These are phyloP conservation scores for Merops nubicus DNA, from an alignment of 2,113 vertebrate genomes.

Conservation along the genomic window DNA sequence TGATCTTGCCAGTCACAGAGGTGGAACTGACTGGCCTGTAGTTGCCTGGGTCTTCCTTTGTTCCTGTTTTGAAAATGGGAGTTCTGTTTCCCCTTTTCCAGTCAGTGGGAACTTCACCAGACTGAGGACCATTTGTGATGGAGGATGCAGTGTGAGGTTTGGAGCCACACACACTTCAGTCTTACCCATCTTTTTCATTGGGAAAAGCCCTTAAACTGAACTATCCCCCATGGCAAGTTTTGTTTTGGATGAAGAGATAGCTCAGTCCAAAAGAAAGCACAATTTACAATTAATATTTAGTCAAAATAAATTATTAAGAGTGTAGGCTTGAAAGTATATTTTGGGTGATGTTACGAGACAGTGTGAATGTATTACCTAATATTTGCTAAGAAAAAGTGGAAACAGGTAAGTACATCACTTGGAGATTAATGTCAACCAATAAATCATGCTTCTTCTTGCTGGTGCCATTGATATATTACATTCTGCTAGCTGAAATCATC, in stretches of 20 bases:
- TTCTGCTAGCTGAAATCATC: not conserved
- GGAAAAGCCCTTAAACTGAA: not conserved
- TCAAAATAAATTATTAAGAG: not conserved
- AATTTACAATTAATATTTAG: not conserved
- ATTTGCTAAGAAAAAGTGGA: not conserved
- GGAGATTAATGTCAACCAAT: not conserved
- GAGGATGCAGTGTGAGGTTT: not conserved
- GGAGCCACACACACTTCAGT: not conserved
- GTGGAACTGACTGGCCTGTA: too few relatives aligned
- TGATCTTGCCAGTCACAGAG: too few relatives aligned
- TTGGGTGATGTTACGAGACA: not conserved
- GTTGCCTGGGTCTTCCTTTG: too few relatives aligned
- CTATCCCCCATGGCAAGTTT: not conserved
- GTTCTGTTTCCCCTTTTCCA: too few relatives aligned
- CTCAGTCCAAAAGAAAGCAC: not conserved
- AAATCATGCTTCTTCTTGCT: not conserved
- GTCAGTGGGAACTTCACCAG: too few relatives aligned
- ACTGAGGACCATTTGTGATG: not conserved
- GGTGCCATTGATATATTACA: not conserved
- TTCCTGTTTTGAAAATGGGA: too few relatives aligned
- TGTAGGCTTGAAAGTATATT: not conserved
- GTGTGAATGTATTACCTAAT: not conserved
- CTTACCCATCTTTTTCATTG: not conserved
- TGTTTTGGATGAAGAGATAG: not conserved
- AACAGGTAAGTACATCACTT: not conserved